Evolutionary conservation across 2,888 invertebrate genomes (phyloP).

Genomic region (Ormyrus rosae): DNA sequence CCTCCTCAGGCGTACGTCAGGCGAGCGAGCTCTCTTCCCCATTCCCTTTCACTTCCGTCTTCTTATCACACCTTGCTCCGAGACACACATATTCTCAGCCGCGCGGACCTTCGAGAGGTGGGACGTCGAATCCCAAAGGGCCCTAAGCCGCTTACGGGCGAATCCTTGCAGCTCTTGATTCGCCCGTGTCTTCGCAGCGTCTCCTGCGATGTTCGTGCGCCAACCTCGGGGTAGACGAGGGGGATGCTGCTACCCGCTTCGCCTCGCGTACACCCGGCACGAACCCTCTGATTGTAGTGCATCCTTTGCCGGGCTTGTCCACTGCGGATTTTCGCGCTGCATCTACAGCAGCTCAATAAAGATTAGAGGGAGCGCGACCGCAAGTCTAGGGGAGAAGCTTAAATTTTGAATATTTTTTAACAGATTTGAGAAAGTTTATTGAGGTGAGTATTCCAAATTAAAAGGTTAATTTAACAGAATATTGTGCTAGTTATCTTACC

Average conservation of each 20-base stretch:
- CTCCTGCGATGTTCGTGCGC: background rate
- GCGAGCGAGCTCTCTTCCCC: background rate
- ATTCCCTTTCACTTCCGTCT: background rate
- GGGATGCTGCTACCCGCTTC: too few species aligned
- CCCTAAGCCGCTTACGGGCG: slow-evolving; percentile 42
- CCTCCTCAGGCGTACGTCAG: too few species aligned
- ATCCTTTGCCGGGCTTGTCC: too few species aligned
- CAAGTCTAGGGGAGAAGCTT: too few species aligned
- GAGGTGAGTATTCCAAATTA: too few species aligned
- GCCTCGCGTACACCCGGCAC: too few species aligned
- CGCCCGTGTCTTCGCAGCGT: slow-evolving; percentile 3
- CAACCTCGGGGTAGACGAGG: background rate
- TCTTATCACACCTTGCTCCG: background rate
- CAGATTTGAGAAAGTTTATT: too few species aligned
- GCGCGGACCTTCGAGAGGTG: background rate
- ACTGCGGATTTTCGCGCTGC: background rate
- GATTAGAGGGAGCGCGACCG: background rate
- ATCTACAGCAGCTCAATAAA: background rate
- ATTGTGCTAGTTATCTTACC: too few species aligned
- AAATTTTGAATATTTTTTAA: too few species aligned
- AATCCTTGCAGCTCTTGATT: slow-evolving; percentile 12
- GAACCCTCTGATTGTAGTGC: too few species aligned
- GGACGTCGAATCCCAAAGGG: slow-evolving; percentile 9
- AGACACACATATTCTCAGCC: slow-evolving; percentile 17
- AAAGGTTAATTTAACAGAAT: too few species aligned